A percentile compares a stretch with the other conserved stretches of the same genome.
These are phyloP conservation scores for Naja naja DNA, from an alignment of 2,113 vertebrate species.

Conservation along the genomic window DNA sequence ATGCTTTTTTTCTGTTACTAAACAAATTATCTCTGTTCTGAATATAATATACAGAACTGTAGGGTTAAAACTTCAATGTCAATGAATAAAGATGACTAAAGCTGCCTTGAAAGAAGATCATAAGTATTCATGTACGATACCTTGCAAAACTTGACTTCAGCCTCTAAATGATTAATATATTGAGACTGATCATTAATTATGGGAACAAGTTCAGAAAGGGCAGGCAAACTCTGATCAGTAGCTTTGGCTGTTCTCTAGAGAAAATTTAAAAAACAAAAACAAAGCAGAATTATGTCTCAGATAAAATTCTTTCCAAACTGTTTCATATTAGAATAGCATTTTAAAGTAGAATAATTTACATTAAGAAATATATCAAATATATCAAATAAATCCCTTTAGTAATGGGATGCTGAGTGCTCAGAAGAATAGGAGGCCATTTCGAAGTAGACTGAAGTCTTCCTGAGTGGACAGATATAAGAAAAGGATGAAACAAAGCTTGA, in stretches of 20 bases:
- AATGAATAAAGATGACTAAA: neutral
- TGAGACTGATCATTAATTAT: conserved; percentile 86
- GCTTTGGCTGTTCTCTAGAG: conserved; percentile 65
- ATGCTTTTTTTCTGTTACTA: accelerated
- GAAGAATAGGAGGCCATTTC: neutral
- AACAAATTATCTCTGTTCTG: neutral
- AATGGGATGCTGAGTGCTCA: neutral
- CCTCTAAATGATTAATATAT: conserved; percentile 92
- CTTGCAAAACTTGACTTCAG: conserved; percentile 93
- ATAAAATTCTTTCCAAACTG: neutral
- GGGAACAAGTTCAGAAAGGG: conserved; percentile 81
- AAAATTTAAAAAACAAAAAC: conserved; percentile 24
- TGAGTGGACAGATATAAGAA: neutral
- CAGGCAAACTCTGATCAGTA: conserved; percentile 53
- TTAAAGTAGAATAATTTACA: neutral
- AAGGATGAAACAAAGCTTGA: neutral
- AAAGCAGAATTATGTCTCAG: conserved; percentile 29
- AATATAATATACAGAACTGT: neutral
- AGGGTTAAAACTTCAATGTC: neutral
- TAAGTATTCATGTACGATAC: conserved; percentile 58
- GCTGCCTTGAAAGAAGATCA: neutral
- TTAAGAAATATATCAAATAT: neutral
- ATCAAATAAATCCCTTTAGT: neutral
- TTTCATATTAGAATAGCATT: neutral
- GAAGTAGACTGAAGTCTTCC: neutral